These are phyloP conservation scores for Hydropsyche betteni DNA, from an alignment of 2,888 invertebrate genomes.

Conservation along the genomic window DNA sequence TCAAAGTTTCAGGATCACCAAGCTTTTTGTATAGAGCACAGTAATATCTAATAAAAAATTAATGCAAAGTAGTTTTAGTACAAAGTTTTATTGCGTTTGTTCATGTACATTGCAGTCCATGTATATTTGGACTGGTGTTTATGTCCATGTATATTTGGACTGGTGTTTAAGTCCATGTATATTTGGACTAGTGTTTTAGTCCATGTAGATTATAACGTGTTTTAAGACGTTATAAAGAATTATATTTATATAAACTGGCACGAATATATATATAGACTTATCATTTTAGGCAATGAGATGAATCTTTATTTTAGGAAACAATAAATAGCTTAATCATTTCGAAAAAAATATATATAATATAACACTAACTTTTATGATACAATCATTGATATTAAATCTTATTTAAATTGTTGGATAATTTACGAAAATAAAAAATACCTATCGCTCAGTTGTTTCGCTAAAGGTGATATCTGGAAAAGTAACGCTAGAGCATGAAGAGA, in stretches of 20 bases:
- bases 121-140: background rate
- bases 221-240: no score
- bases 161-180: background rate
- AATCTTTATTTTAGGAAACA: background rate
- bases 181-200: no score
- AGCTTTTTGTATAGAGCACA: constrained; percentile 89
- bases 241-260: no score
- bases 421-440: constrained; percentile 31
- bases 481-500: constrained; percentile 66
- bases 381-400: constrained; percentile 28
- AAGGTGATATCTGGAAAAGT: constrained; percentile 62
- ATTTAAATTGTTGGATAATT: constrained; percentile 33
- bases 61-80: no score
- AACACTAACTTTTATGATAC: no score
- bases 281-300: background rate
- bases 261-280: background rate
- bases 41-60: constrained; percentile 72
- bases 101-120: background rate
- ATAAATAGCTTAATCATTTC: background rate
- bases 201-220: no score
- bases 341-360: no score
- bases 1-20: constrained; percentile 74
- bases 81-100: no score
- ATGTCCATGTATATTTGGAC: no score
- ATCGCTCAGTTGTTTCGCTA: constrained; percentile 41